Conservation (phyloP, 2,888 invertebrate species). For the Lasioglossum oenotherae region DNA sequence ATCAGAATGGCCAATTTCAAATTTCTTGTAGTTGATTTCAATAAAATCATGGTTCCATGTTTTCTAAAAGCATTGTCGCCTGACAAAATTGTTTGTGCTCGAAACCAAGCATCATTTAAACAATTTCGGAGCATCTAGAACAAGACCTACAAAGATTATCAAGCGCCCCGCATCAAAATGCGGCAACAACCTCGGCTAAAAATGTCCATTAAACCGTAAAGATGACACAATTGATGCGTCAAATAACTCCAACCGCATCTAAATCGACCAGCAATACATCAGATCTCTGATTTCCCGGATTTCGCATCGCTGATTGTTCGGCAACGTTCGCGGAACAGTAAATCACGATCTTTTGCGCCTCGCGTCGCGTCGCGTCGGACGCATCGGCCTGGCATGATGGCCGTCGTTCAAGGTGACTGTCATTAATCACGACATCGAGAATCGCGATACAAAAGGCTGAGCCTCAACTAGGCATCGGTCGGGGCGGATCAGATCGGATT, state of each 20-base stretch:
- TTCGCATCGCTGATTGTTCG: neutral
- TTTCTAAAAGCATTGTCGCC: no score
- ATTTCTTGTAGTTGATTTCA: neutral
- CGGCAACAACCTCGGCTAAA: neutral
- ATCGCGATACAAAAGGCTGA: conserved; percentile 33
- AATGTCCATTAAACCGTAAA: neutral
- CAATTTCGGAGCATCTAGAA: neutral
- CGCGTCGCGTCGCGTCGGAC: neutral
- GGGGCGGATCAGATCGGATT: conserved; percentile 55
- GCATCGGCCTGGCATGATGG: conserved; percentile 14
- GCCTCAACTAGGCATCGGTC: conserved; percentile 35
- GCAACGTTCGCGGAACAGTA: neutral
- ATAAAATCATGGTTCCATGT: neutral
- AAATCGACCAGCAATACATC: neutral
- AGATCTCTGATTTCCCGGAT: neutral
- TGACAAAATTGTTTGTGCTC: neutral
- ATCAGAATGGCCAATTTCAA: neutral
- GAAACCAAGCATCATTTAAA: neutral
- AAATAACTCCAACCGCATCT: neutral
- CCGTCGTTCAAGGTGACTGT: conserved; percentile 22
- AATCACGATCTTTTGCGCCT: conserved; percentile 3
- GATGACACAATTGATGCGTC: neutral
- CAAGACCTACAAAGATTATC: neutral
- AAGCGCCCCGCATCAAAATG: neutral
- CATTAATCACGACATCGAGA: conserved; percentile 40